Base-by-base conservation (phyloP, 2,797 vertebrate species). In the Silurus aristotelis region DNA sequence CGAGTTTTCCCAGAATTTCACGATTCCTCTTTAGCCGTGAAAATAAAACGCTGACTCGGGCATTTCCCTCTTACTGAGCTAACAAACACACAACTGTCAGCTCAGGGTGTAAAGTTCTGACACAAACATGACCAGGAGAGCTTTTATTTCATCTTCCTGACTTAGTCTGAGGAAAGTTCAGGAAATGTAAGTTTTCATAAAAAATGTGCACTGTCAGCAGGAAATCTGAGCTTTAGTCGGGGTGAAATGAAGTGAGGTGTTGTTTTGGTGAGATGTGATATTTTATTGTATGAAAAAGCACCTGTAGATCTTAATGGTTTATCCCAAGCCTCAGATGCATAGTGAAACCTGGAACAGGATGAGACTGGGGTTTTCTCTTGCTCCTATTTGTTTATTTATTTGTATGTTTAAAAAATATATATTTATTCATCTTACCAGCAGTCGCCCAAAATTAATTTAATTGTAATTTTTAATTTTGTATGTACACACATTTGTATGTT, bases 1-100 rank as follows among this genome's bases (percentile, higher is more conserved):
- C 75, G 88, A 92, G 90, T 82, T 88, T 75, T 87, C 91, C 84
- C 91, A 90, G 91, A 91, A 93, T 92, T 92, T 90, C 80, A 75
- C 82, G 87, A 89, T 87, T 71, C 86, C 79, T 90, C 89, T 90
- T 52, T 27, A 79, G 76, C 60, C 87, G 83, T 88, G 91, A 91
- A 87, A 90, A 89, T 85, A 88, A 92, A 90, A 89, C 56, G 5
- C 87, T 87, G 88, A 91, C 90, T 89, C 91, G 79, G 88, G 86
- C 75, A 66, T 68, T 87, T 66, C 31, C 43, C 19, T 68, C 38
- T 83, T 46, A 84, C 91, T 85, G 89, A 89, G 92, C 91, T 93
- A 92, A 92, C 91, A 92, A 90, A 92, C 86, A n/a, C 10, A 13
- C 17, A 31, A 67, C 90, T 92, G 91, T 91, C 89, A 87, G 84